Percentiles rank a stretch among this genome's conserved stretches.
Evolutionary conservation across 2,797 vertebrate genomes (phyloP).

Genomic region (Amniataba percoides): DNA sequence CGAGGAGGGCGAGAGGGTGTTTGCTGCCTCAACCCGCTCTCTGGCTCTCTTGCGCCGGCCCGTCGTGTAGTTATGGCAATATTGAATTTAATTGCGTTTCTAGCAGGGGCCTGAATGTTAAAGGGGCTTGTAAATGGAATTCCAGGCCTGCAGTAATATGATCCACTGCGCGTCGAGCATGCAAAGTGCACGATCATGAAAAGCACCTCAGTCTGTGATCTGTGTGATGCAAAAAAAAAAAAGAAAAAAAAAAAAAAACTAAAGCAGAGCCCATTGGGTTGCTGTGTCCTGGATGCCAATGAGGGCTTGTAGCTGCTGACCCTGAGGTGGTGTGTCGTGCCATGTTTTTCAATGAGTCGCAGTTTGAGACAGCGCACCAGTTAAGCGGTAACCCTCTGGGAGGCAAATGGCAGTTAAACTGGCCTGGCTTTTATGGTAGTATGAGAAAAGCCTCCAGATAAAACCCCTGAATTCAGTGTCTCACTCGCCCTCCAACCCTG

Average conservation of each 20-base stretch:
- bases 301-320: slow-evolving; percentile 48
- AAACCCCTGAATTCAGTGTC: slow-evolving; percentile 31
- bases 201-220: slow-evolving; percentile 47
- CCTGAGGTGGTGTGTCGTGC: slow-evolving; percentile 29
- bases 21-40: slow-evolving; percentile 49
- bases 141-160: slow-evolving; percentile 52
- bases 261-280: slow-evolving; percentile 34
- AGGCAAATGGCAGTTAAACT: slow-evolving; percentile 42
- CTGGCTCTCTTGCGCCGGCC: slow-evolving; percentile 38
- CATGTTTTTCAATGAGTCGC: slow-evolving; percentile 45
- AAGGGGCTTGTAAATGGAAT: slow-evolving; percentile 69
- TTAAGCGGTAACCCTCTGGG: slow-evolving; percentile 27
- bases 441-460: slow-evolving; percentile 26
- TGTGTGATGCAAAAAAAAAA: slow-evolving; percentile 37
- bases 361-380: slow-evolving; percentile 29
- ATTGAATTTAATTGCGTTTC: slow-evolving; percentile 77
- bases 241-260: background rate
- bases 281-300: slow-evolving; percentile 50
- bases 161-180: slow-evolving; percentile 49
- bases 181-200: slow-evolving; percentile 55
- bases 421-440: slow-evolving; percentile 31
- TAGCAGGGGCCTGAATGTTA: slow-evolving; percentile 62
- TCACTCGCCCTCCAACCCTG: slow-evolving; percentile 21
- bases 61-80: slow-evolving; percentile 73
- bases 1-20: slow-evolving; percentile 36